Evolutionary conservation across 2,888 invertebrate genomes (phyloP).

Genomic region (Thyatira batis): DNA sequence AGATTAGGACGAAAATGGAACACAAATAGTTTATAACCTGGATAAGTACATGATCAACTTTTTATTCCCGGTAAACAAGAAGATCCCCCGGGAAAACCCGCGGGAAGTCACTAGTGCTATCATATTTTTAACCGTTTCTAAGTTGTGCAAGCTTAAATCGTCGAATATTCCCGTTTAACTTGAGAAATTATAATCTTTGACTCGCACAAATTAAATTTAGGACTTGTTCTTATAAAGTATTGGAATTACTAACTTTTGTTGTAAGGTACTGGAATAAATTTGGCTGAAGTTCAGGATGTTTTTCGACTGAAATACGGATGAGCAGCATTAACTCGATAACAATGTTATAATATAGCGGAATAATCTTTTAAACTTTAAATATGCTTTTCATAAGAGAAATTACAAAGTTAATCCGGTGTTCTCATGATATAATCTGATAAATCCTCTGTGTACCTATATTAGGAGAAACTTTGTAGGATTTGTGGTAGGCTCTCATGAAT

Average conservation of each 20-base stretch:
- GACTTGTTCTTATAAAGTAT: neutral
- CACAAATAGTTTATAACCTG: no score
- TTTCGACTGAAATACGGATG: neutral
- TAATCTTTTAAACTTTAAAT: neutral
- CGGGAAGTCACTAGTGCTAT: no score
- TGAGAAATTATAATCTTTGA: neutral
- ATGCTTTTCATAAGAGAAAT: neutral
- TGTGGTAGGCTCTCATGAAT: no score
- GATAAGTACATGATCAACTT: no score
- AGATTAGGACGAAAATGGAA: no score
- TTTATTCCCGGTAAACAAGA: no score
- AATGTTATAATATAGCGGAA: neutral
- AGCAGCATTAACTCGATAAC: neutral
- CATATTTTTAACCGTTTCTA: neutral
- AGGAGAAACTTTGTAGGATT: no score
- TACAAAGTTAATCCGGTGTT: no score
- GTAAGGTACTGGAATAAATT: neutral
- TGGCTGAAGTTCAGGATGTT: neutral
- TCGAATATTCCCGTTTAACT: neutral
- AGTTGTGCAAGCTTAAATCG: neutral
- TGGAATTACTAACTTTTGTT: slow-evolving; percentile 1
- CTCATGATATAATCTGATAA: neutral
- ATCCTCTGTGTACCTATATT: no score
- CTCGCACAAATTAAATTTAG: neutral
- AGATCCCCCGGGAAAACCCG: no score